A percentile compares a stretch with the other conserved stretches of the same genome.
Evolutionary conservation across 1,140 invertebrate species (phyloP).

Genomic region (Zeugodacus cucurbitae): DNA sequence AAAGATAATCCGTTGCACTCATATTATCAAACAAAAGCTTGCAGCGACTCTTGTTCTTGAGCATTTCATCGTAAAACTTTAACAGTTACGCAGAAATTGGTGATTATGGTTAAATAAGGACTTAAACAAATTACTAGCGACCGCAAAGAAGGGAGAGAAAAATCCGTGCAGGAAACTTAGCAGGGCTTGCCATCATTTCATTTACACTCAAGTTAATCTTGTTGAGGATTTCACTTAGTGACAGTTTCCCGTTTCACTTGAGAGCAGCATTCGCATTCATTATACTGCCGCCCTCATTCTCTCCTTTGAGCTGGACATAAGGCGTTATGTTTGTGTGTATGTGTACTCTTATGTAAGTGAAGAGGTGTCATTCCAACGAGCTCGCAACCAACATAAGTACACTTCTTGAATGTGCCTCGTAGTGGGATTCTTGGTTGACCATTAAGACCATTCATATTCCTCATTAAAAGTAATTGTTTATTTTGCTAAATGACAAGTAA

Average conservation of each 20-base stretch:
- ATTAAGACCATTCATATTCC: not conserved
- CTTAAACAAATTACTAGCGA: not conserved
- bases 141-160: not conserved
- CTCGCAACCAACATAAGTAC: not conserved
- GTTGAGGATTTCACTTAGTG: too few relatives aligned
- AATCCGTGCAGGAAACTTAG: too few relatives aligned
- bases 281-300: not conserved
- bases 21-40: too few relatives aligned
- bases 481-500: not conserved
- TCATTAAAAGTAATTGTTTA: conserved; percentile 7
- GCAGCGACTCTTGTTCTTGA: too few relatives aligned
- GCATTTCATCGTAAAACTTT: too few relatives aligned
- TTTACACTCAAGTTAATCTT: too few relatives aligned
- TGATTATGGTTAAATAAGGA: not conserved
- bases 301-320: not conserved
- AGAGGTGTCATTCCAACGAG: not conserved
- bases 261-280: not conserved
- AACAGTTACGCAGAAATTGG: too few relatives aligned
- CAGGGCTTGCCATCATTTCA: too few relatives aligned
- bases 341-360: not conserved
- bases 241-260: too few relatives aligned
- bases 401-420: not conserved
- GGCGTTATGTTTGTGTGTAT: not conserved
- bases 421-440: not conserved
- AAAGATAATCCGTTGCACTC: too few relatives aligned